Percentiles rank a stretch among this genome's conserved stretches.
Evolutionary conservation across 1,140 invertebrate genomes (phyloP).

Genomic region (Megalonaias nervosa): DNA sequence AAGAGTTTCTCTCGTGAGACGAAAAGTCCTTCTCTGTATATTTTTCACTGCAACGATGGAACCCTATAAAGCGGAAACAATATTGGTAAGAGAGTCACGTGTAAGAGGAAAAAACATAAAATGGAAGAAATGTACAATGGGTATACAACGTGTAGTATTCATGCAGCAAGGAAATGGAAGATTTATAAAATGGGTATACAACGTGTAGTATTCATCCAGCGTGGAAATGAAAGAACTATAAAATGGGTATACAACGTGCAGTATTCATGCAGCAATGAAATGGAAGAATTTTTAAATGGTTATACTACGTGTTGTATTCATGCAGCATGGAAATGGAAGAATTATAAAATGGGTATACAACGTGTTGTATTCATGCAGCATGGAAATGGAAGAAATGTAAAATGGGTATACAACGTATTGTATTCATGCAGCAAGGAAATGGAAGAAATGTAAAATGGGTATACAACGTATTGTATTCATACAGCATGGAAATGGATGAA

Average conservation of each 20-base stretch:
- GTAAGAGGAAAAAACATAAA: not conserved
- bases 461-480: not conserved
- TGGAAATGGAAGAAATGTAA: too few species aligned
- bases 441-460: too few species aligned
- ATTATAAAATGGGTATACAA: too few species aligned
- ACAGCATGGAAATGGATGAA: too few species aligned
- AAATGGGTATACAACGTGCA: too few species aligned
- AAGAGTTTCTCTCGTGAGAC: conserved; percentile 44
- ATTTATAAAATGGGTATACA: not conserved
- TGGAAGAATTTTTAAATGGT: too few species aligned
- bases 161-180: not conserved
- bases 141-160: not conserved
- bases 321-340: too few species aligned
- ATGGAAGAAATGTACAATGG: too few species aligned
- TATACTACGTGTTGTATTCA: too few species aligned
- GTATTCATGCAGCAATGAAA: not conserved
- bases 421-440: not conserved
- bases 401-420: too few species aligned
- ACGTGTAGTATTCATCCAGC: not conserved
- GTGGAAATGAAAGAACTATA: too few species aligned
- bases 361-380: too few species aligned
- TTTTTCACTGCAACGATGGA: conserved; percentile 55
- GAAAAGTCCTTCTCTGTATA: conserved; percentile 46
- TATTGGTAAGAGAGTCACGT: not conserved
- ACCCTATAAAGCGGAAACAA: conserved; percentile 35